Percentiles rank a stretch among this genome's conserved stretches.
These are phyloP conservation scores for Paraescarpia echinospica DNA, from an alignment of 1,140 invertebrate species.

Conservation along the genomic window DNA sequence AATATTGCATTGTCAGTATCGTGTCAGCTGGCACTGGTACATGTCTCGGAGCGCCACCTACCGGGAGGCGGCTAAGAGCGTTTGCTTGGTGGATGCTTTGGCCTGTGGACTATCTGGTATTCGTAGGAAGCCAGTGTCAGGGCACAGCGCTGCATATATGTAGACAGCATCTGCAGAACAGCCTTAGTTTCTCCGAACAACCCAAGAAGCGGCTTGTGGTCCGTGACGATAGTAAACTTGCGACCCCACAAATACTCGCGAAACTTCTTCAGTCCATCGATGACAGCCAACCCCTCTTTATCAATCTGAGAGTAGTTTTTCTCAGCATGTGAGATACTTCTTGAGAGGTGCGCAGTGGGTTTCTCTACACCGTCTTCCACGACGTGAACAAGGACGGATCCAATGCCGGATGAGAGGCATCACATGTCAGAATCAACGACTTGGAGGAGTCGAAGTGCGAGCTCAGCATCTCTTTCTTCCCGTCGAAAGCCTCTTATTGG, in stretches of 20 bases:
- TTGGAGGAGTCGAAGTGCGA: slow-evolving; percentile 7
- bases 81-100: no score
- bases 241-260: slow-evolving; percentile 8
- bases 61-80: no score
- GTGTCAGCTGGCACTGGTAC: no score
- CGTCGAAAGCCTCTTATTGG: slow-evolving; percentile 16
- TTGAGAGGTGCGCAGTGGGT: slow-evolving; percentile 5
- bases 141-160: slow-evolving; percentile 9
- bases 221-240: slow-evolving; percentile 15
- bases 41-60: no score
- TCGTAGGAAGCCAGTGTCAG: slow-evolving; percentile 24
- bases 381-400: slow-evolving; percentile 13
- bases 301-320: slow-evolving; percentile 20
- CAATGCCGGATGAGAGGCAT: slow-evolving; percentile 19
- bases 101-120: slow-evolving; percentile 9
- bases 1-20: no score
- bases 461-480: slow-evolving; percentile 18
- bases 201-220: slow-evolving; percentile 10
- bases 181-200: slow-evolving; percentile 1
- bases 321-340: not conserved
- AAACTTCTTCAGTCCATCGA: slow-evolving; percentile 17
- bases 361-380: slow-evolving; percentile 8
- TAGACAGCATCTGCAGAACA: not conserved
- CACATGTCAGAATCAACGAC: slow-evolving; percentile 9
- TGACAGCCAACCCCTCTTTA: slow-evolving; percentile 15